Evolutionary conservation across 2,888 invertebrate genomes (phyloP), one percentile per base, ranked within the genome.

Genomic region (Desoria tigrina): DNA sequence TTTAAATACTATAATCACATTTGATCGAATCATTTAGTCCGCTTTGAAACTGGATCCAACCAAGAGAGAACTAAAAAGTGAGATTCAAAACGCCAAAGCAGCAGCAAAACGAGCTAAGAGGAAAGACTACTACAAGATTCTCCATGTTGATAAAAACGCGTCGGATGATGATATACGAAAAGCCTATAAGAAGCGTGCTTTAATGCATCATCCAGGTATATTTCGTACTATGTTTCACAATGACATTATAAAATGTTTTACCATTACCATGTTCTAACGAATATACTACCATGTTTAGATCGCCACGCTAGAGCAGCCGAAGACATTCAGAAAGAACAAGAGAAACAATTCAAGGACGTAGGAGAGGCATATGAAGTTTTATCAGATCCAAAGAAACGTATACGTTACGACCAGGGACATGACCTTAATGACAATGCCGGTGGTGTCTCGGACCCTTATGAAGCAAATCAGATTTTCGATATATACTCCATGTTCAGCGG

Each of bases 41-140:
- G 73, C 69, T 1, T 51, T 69, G 14, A 67, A 71, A 63, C 28
- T 74, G 6, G 74, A 76, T 27, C 72, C 74, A 4, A 63, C 60
- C 11, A 58, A 63, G 14, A 32, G 74, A 81, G 94, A 93, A 77
- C 87, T 90, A 76, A 90, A 90, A 79, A 86, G 87, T 77, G 80
- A 92, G 66, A 81, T 95, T 45, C 88, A 90, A 76, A 92, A 94
- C 76, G 94, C 96, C 4, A 94, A 95, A 82, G 79, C 91, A 66
- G 90, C 90, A 24, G 82, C 96, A 65, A 95, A 95, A 80, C 90
- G 87, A 79, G 94, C 94, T 3, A 93, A 94, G 81, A 87, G 94
- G 74, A 96, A 96, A 83, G 96, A 97, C 80, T 96, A 95, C 80
- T 96, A 96, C 78, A 95, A 94, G 81, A 94, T 97, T 75, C 84